Base-by-base conservation (phyloP, 2,888 invertebrate species). In the Autographa pulchrina region DNA sequence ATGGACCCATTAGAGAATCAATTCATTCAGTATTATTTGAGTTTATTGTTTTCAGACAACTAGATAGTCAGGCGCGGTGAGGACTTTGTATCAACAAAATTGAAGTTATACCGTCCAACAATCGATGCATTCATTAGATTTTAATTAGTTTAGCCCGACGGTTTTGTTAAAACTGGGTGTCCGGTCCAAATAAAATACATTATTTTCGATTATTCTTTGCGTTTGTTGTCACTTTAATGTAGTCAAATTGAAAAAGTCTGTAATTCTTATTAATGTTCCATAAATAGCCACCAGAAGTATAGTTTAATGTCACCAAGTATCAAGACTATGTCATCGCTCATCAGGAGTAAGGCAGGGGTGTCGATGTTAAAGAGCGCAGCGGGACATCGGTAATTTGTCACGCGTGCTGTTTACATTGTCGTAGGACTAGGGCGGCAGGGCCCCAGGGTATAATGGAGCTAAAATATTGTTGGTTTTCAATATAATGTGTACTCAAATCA, bases 311-410 rank as follows among this genome's bases (percentile, higher is more conserved):
- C 7, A 9, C 31, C 56, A 81, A 85, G 78, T 81, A 89, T 83
- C 89, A 88, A 88, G 72, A 72, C 35, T 60, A 6, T 6, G 16
- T 9, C 11, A 20, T 65, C 68, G 20, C 13, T 13, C 16, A 18
- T 25, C 56, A 38, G 8, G 32, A 32, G 32, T 38, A 70, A 72
- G 75, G 64, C n/a, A 75, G 80, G 82, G 87, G 88, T 87, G 86
- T 86, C 86, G 83, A 78, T 86, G 79, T 70, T 85, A 85, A 84
- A 84, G 83, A 86, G 75, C 92, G 61, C 89, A 89, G 88, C 90
- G 89, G 87, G 80, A 85, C 78, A 78, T 83, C 88, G 83, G 87
- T 91, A 91, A 92, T 92, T 91, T 88, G 90, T 89, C 91, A 86
- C 89, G 90, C 88, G 88, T 86, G 86, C 80, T 85, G 75, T 83